Conservation (phyloP, 1,140 invertebrate species). For the Agraylea sexmaculata region DNA sequence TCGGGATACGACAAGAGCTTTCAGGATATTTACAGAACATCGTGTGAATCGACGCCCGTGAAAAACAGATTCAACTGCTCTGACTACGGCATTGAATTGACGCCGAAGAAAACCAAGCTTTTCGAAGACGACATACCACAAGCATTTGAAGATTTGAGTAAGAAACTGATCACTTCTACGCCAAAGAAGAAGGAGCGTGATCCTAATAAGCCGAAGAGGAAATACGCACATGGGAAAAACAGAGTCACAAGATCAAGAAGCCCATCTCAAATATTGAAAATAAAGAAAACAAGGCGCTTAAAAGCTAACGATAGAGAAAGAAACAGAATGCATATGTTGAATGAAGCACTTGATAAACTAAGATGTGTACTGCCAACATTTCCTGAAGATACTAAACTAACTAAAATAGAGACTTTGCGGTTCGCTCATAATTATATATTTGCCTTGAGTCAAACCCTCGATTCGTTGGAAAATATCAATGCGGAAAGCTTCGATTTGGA, state of each 20-base stretch:
- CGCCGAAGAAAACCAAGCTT: constrained; percentile 21
- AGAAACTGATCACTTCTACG: constrained; percentile 30
- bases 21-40: constrained; percentile 12
- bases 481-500: constrained; percentile 23
- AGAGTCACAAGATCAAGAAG: constrained; percentile 52
- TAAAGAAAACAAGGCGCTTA: constrained; percentile 74
- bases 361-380: constrained; percentile 75
- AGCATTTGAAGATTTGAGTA: not conserved
- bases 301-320: constrained; percentile 95
- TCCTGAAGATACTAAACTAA: constrained; percentile 91
- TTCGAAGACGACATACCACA: constrained; percentile 25
- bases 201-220: constrained; percentile 43
- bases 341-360: constrained; percentile 83
- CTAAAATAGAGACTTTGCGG: constrained; percentile 93
- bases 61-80: constrained; percentile 26
- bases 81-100: constrained; percentile 27
- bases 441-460: constrained; percentile 73
- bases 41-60: constrained; percentile 5
- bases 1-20: constrained; percentile 55
- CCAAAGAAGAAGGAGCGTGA: constrained; percentile 37
- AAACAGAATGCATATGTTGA: constrained; percentile 93
- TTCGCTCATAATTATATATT: constrained; percentile 95
- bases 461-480: constrained; percentile 38
- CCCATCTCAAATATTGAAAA: constrained; percentile 58
- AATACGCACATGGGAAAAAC: constrained; percentile 54